Evolutionary conservation across 2,113 vertebrate genomes (phyloP).

Genomic region (Acrocephalus arundinaceus): DNA sequence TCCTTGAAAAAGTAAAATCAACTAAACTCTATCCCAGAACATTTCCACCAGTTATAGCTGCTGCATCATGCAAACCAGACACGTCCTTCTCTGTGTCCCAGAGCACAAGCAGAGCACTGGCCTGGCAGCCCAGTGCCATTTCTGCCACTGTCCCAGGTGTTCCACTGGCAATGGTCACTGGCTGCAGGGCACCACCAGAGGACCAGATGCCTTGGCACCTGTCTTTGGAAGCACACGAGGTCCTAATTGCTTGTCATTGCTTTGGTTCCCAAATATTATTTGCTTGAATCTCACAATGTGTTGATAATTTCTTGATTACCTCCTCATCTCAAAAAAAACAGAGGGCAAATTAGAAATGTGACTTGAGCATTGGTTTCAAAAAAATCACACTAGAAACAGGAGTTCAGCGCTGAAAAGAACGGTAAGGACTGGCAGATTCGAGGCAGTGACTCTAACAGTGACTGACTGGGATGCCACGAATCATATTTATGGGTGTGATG

Average conservation of each 20-base stretch:
- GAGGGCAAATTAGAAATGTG: not conserved
- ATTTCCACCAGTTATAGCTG: not conserved
- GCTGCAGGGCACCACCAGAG: not conserved
- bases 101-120: not conserved
- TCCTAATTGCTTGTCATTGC: not conserved
- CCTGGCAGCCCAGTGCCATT: accelerated
- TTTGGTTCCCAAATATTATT: not conserved
- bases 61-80: not conserved
- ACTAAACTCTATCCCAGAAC: not conserved
- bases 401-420: not conserved
- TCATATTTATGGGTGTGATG: too few relatives aligned
- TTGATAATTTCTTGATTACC: not conserved
- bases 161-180: accelerated
- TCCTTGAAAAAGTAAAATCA: not conserved
- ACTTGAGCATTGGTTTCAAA: not conserved
- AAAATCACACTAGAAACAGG: not conserved
- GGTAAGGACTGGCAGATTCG: not conserved
- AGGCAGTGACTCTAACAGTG: not conserved
- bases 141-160: accelerated
- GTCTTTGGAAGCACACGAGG: not conserved
- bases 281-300: not conserved
- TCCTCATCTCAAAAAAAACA: not conserved
- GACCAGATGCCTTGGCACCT: accelerated
- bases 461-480: not conserved
- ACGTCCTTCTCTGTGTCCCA: too few relatives aligned